Conservation (phyloP, 2,888 invertebrate species). For the Onchidella celtica region DNA sequence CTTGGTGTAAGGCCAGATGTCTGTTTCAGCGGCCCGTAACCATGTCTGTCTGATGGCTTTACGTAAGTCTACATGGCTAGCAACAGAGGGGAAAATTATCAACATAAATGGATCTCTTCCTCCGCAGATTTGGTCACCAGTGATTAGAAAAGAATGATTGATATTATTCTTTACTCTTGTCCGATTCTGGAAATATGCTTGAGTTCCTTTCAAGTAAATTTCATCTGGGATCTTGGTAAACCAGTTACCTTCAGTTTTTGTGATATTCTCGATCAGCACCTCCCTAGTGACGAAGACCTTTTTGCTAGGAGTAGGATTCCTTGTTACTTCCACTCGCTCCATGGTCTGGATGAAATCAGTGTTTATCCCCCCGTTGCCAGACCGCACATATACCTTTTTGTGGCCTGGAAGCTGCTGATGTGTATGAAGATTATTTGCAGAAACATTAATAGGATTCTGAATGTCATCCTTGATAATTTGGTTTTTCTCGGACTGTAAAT, state of each 20-base stretch:
- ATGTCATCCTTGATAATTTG: no score
- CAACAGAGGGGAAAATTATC: slow-evolving; percentile 4
- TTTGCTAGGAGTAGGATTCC: no score
- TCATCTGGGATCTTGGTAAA: neutral
- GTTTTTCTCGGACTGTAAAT: no score
- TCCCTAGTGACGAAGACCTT: no score
- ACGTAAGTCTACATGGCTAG: neutral
- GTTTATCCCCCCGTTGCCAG: no score
- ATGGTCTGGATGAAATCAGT: no score
- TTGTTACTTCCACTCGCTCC: no score
- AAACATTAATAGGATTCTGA: no score
- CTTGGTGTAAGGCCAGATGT: slow-evolving; percentile 5
- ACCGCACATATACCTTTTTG: no score
- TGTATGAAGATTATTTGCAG: no score
- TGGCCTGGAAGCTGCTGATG: no score
- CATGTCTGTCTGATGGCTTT: neutral
- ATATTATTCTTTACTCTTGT: neutral
- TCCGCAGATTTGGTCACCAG: neutral
- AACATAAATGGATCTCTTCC: neutral
- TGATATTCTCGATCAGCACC: no score
- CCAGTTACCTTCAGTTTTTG: neutral
- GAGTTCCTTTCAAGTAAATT: neutral
- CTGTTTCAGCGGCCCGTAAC: neutral
- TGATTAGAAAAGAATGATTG: neutral
- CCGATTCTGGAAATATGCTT: neutral